Evolutionary conservation across 92 coral and sea anemone genomes (phyloP).

Genomic region (Actinostola sp.): DNA sequence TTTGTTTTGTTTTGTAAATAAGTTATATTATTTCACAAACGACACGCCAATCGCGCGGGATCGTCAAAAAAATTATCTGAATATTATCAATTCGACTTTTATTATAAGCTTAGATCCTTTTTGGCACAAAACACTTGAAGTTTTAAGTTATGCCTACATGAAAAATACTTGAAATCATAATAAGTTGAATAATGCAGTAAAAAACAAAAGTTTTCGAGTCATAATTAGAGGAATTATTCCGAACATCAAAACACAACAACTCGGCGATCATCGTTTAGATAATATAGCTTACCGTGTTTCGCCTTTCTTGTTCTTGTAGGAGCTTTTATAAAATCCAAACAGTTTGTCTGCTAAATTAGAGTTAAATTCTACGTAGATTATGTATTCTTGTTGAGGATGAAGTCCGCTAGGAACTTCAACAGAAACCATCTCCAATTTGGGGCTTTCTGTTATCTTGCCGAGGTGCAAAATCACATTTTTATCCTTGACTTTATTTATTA

Average conservation of each 20-base stretch:
- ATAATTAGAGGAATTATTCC: constrained; percentile 22
- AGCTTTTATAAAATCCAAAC: constrained; percentile 88
- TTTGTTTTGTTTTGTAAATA: no score
- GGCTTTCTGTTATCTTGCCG: constrained; percentile 15
- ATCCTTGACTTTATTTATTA: constrained; percentile 1
- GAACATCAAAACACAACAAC: constrained; percentile 4
- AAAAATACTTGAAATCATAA: not conserved
- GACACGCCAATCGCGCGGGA: no score
- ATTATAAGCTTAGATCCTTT: no score
- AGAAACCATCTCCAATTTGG: constrained; percentile 61
- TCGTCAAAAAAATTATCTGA: no score
- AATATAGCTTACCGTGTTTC: constrained; percentile 62
- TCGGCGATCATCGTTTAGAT: not conserved
- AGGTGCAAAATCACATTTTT: not conserved
- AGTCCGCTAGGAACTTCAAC: constrained; percentile 52
- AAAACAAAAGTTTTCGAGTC: constrained; percentile 4
- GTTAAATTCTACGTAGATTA: constrained; percentile 46
- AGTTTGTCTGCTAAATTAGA: constrained; percentile 68
- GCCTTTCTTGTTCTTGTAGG: constrained; percentile 64
- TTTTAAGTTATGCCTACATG: no score
- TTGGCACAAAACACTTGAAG: no score
- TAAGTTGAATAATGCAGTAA: constrained; percentile 4
- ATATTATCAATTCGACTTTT: no score
- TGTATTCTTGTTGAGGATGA: constrained; percentile 42
- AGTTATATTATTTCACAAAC: no score